Evolutionary conservation across 1,140 invertebrate genomes (phyloP).

Genomic region (Anagrus nilaparvatae): DNA sequence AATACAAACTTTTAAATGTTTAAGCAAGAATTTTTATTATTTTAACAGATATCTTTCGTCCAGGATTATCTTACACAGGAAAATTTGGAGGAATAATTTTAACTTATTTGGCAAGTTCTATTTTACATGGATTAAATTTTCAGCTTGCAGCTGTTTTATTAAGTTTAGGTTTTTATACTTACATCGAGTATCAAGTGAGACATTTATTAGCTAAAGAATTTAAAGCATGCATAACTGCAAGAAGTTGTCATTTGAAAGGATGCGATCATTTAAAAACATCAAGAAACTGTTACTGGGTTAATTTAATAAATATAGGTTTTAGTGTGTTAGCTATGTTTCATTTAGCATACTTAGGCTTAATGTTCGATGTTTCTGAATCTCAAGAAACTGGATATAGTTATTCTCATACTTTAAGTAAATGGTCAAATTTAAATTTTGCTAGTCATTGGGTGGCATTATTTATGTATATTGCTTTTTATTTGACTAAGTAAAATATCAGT

Average conservation of each 20-base stretch:
- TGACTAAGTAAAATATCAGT: conserved; percentile 32
- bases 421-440: conserved; percentile 65
- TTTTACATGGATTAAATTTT: conserved; percentile 87
- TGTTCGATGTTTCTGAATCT: conserved; percentile 68
- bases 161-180: conserved; percentile 84
- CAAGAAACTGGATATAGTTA: conserved; percentile 61
- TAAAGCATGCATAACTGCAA: conserved; percentile 70
- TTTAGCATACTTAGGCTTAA: conserved; percentile 77
- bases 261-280: conserved; percentile 49
- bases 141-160: conserved; percentile 82
- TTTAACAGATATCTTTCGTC: conserved; percentile 66
- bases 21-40: conserved; percentile 32
- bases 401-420: conserved; percentile 65
- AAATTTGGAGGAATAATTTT: conserved; percentile 67
- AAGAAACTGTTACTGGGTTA: conserved; percentile 48
- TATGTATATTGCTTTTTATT: conserved; percentile 47
- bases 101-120: conserved; percentile 80
- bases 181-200: conserved; percentile 75
- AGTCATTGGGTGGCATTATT: conserved; percentile 63
- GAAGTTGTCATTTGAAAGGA: conserved; percentile 53
- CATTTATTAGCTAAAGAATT: conserved; percentile 61
- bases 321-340: conserved; percentile 65
- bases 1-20: conserved; percentile 4
- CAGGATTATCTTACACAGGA: conserved; percentile 54
- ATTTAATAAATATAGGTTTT: conserved; percentile 59